These are phyloP conservation scores for Caenorhabditis virilis DNA, from an alignment of 2,888 invertebrate genomes.

Conservation along the genomic window DNA sequence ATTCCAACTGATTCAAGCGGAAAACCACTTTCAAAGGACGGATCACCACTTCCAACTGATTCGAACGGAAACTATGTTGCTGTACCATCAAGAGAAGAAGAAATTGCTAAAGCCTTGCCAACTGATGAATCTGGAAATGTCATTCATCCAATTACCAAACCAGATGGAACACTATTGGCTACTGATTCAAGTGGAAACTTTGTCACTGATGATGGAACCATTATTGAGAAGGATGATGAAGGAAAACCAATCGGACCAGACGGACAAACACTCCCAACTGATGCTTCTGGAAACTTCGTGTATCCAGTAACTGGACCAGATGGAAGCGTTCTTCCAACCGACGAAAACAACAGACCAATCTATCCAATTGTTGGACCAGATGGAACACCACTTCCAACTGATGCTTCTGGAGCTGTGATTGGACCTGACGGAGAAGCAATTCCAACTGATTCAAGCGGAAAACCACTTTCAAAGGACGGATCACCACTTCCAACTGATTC, in stretches of 20 bases:
- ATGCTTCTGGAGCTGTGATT: conserved; percentile 17
- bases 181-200: conserved; percentile 35
- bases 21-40: conserved; percentile 10
- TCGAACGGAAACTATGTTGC: conserved; percentile 7
- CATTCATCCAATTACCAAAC: conserved; percentile 24
- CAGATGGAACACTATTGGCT: conserved; percentile 27
- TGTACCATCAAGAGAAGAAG: conserved; percentile 6
- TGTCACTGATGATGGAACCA: conserved; percentile 13
- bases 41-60: conserved; percentile 13
- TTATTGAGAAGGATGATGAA: conserved; percentile 14
- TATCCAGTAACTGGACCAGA: conserved; percentile 30
- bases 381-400: conserved; percentile 21
- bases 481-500: conserved; percentile 29
- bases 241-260: conserved; percentile 33
- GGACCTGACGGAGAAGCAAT: conserved; percentile 31
- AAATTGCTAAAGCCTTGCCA: conserved; percentile 8
- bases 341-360: conserved; percentile 24
- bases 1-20: conserved; percentile 42
- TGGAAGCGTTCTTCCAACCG: conserved; percentile 18
- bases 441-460: conserved; percentile 21
- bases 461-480: conserved; percentile 28
- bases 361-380: conserved; percentile 25
- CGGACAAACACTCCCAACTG: conserved; percentile 22
- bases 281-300: conserved; percentile 17
- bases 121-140: conserved; percentile 22